A percentile compares a stretch with the other conserved stretches of the same genome.
Conservation (phyloP, 30 jellyfish, hydroid and myxozoan species). For the Cassiopea andromeda region DNA sequence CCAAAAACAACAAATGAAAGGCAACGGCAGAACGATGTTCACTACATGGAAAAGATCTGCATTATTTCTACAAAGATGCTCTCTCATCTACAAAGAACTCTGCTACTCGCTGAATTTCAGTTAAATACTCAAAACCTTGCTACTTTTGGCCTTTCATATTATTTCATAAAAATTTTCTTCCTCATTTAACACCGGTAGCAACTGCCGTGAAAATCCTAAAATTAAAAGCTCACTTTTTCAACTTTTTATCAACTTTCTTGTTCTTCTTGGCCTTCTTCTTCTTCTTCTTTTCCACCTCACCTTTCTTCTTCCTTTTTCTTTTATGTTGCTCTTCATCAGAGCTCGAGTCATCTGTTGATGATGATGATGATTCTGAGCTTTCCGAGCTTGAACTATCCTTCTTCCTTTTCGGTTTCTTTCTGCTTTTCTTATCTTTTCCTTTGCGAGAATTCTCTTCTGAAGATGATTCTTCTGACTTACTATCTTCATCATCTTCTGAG, state of each 20-base stretch:
- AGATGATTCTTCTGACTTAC: conserved; percentile 24
- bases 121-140: no score
- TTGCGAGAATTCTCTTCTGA: conserved; percentile 12
- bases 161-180: no score
- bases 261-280: neutral
- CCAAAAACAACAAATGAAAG: neutral
- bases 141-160: no score
- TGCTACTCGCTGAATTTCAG: no score
- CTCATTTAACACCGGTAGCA: no score
- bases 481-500: conserved; percentile 60
- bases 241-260: conserved; percentile 29
- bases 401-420: conserved; percentile 11
- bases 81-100: no score
- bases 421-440: neutral
- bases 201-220: no score
- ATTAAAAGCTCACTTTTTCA: conserved; percentile 6
- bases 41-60: no score
- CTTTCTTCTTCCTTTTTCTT: conserved; percentile 11
- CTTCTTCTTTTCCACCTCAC: neutral
- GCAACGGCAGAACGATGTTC: no score
- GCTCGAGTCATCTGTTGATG: conserved; percentile 25
- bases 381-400: conserved; percentile 26
- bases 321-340: conserved; percentile 17
- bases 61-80: no score
- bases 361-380: conserved; percentile 6